Conservation (phyloP, 1,140 invertebrate genomes). For the Pogonomyrmex californicus region DNA sequence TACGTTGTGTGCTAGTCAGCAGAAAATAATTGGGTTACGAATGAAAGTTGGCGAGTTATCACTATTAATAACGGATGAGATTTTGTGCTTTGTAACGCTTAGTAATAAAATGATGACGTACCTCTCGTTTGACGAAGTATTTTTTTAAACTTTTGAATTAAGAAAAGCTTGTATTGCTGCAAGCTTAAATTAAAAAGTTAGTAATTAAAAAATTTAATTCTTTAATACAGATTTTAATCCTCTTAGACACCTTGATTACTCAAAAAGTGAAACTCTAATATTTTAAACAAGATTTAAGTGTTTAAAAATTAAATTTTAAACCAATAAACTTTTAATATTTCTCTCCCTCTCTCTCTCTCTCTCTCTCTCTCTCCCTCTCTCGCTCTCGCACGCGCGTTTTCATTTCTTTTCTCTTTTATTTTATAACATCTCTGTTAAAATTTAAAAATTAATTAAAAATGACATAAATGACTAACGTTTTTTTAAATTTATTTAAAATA, state of each 20-base stretch:
- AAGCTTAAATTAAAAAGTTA: constrained; percentile 24
- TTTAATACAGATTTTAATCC: constrained; percentile 1
- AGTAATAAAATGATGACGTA: not conserved
- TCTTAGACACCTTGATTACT: constrained; percentile 3
- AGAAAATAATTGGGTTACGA: constrained; percentile 14
- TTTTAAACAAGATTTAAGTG: not conserved
- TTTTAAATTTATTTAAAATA: constrained; percentile 1
- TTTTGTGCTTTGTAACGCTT: not conserved
- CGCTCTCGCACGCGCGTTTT: not conserved
- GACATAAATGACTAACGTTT: not conserved
- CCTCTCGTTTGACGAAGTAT: not conserved
- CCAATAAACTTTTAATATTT: not conserved
- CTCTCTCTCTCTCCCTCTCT: not conserved
- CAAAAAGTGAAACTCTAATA: not conserved
- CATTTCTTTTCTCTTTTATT: not conserved
- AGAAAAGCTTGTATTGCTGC: not conserved
- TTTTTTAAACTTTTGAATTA: constrained; percentile 5
- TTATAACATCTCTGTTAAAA: not conserved
- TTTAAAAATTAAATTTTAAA: not conserved
- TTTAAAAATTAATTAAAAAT: not conserved
- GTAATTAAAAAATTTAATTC: not conserved
- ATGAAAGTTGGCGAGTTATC: not conserved
- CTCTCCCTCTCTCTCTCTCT: not conserved
- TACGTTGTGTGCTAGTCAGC: not conserved
- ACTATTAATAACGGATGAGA: constrained; percentile 1